These are phyloP conservation scores for Pentalonia nigronervosa DNA, from an alignment of 1,140 invertebrate species.

Conservation along the genomic window DNA sequence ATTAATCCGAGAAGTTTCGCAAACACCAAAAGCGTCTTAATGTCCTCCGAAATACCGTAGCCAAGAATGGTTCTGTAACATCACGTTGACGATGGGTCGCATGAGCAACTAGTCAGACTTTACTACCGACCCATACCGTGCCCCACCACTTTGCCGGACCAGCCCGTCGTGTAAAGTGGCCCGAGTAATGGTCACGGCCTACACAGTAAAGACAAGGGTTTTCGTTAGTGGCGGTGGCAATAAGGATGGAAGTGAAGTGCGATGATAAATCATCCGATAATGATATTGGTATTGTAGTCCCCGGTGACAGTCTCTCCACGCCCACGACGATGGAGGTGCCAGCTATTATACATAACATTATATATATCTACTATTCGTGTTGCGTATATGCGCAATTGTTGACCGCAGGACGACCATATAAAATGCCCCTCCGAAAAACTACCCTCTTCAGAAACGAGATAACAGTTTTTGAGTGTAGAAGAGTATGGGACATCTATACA, in stretches of 20 bases:
- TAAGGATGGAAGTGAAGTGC: not conserved
- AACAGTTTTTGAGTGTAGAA: not conserved
- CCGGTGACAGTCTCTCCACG: not conserved
- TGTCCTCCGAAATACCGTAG: not conserved
- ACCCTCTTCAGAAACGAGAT: not conserved
- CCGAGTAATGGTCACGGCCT: not conserved
- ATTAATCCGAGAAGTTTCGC: slow-evolving; percentile 23
- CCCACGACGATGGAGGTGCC: not conserved
- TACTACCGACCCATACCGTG: not conserved
- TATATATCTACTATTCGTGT: not conserved
- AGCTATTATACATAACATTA: not conserved
- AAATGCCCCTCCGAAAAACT: not conserved
- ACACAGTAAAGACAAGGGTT: not conserved
- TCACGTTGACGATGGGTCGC: not conserved
- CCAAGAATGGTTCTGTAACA: not conserved
- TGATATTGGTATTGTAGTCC: not conserved
- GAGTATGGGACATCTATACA: not conserved
- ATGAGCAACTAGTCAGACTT: not conserved
- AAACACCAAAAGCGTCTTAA: not conserved
- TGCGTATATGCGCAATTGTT: not conserved
- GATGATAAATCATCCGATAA: slow-evolving; percentile 34
- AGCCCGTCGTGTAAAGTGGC: not conserved
- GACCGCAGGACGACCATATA: not conserved
- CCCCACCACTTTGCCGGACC: not conserved
- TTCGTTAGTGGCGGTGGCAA: not conserved